Percentiles rank a stretch among this genome's conserved stretches.
Conservation (phyloP, 1,140 invertebrate species). For the Leguminivora glycinivorella region DNA sequence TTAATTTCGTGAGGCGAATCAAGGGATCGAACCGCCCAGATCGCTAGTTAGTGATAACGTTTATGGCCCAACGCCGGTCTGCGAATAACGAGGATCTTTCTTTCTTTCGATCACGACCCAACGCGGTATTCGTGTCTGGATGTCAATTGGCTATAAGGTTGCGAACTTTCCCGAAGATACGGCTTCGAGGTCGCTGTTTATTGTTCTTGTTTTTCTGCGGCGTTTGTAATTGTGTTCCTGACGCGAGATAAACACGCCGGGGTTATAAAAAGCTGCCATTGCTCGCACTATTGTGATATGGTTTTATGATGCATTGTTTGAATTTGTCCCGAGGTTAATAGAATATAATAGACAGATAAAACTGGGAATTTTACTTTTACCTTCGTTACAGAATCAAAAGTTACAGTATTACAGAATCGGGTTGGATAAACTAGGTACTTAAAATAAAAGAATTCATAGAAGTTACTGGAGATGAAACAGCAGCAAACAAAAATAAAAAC, state of each 20-base stretch:
- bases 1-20: constrained; percentile 77
- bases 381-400: too few relatives aligned
- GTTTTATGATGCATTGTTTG: background rate
- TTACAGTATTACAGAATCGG: too few relatives aligned
- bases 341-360: background rate
- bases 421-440: too few relatives aligned
- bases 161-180: constrained; percentile 57
- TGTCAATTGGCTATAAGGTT: constrained; percentile 70
- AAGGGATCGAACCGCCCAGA: constrained; percentile 73
- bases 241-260: constrained; percentile 38
- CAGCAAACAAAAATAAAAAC: background rate
- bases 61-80: constrained; percentile 62
- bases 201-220: constrained; percentile 40
- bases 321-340: background rate
- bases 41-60: constrained; percentile 72
- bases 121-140: constrained; percentile 66
- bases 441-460: too few relatives aligned
- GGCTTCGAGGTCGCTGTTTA: constrained; percentile 39
- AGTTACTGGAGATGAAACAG: too few relatives aligned
- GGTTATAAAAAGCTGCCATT: constrained; percentile 25
- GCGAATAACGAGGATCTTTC: constrained; percentile 64
- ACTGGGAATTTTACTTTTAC: background rate
- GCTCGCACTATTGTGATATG: constrained; percentile 16
- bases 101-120: constrained; percentile 71
- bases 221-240: constrained; percentile 41